A percentile compares a stretch with the other conserved stretches of the same genome.
These are phyloP conservation scores for Rotaria sp. DNA, from an alignment of 2,888 invertebrate species.

Conservation along the genomic window DNA sequence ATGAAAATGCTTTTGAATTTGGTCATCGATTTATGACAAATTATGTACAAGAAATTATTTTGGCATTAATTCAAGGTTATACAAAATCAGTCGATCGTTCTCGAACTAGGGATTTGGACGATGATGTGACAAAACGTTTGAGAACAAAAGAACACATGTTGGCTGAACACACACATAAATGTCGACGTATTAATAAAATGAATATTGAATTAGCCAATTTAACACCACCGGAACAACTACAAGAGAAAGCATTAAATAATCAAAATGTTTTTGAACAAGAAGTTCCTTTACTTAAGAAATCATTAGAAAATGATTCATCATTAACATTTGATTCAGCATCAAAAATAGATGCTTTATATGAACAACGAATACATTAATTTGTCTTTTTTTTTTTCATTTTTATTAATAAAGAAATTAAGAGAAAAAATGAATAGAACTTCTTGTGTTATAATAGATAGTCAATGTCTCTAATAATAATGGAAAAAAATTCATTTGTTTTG, in stretches of 20 bases:
- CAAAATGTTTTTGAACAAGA: not conserved
- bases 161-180: not conserved
- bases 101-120: not conserved
- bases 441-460: too few relatives aligned
- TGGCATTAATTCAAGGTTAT: not conserved
- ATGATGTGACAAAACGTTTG: not conserved
- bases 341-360: not conserved
- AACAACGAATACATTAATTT: not conserved
- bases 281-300: not conserved
- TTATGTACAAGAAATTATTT: not conserved
- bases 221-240: not conserved
- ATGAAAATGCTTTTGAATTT: slow-evolving; percentile 32
- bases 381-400: not conserved
- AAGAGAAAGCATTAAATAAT: not conserved
- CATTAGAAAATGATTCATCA: not conserved
- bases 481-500: too few relatives aligned
- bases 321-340: not conserved
- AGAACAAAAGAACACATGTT: not conserved
- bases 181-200: not conserved
- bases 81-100: not conserved
- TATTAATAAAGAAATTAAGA: not conserved
- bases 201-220: not conserved
- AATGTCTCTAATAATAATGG: too few relatives aligned
- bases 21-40: slow-evolving; percentile 1
- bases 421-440: too few relatives aligned